These are phyloP conservation scores for Phasia obesa DNA, from an alignment of 2,888 invertebrate genomes.

Conservation along the genomic window DNA sequence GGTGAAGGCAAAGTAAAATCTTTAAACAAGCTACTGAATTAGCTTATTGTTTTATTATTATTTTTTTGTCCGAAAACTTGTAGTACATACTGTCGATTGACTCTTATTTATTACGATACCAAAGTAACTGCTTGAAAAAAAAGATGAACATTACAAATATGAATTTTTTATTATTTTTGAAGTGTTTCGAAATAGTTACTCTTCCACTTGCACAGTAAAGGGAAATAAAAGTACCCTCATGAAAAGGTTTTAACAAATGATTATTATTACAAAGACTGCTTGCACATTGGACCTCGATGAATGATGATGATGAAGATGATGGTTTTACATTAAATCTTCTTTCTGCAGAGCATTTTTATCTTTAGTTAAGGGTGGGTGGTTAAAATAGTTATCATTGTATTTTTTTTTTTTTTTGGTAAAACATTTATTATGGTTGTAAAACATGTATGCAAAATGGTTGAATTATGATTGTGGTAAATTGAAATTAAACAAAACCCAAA, in stretches of 20 bases:
- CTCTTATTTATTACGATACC: neutral
- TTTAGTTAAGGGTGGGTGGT: slow-evolving; percentile 26
- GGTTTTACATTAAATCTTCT: slow-evolving; percentile 14
- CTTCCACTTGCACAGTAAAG: neutral
- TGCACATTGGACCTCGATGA: neutral
- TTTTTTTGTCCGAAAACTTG: neutral
- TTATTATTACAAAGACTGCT: neutral
- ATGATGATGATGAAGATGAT: slow-evolving; percentile 3
- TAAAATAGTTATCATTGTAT: slow-evolving; percentile 15
- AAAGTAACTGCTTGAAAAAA: neutral
- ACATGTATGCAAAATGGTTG: slow-evolving; percentile 58
- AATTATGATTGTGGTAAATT: slow-evolving; percentile 66
- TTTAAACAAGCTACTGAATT: too few species aligned
- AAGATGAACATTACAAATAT: slow-evolving; percentile 29
- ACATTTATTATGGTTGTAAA: slow-evolving; percentile 56
- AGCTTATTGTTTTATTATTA: too few species aligned
- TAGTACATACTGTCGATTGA: neutral
- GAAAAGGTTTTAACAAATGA: slow-evolving; percentile 43
- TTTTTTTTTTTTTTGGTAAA: slow-evolving; percentile 15
- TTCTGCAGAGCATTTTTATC: neutral
- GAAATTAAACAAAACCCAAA: slow-evolving; percentile 43
- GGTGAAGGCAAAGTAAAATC: too few species aligned
- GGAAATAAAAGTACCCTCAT: slow-evolving; percentile 10
- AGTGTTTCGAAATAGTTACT: slow-evolving; percentile 10
- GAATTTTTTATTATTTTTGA: neutral